Evolutionary conservation across 1,140 invertebrate species (phyloP), one percentile per base, ranked within the genome.

Genomic region (Heliconius hewitsoni): DNA sequence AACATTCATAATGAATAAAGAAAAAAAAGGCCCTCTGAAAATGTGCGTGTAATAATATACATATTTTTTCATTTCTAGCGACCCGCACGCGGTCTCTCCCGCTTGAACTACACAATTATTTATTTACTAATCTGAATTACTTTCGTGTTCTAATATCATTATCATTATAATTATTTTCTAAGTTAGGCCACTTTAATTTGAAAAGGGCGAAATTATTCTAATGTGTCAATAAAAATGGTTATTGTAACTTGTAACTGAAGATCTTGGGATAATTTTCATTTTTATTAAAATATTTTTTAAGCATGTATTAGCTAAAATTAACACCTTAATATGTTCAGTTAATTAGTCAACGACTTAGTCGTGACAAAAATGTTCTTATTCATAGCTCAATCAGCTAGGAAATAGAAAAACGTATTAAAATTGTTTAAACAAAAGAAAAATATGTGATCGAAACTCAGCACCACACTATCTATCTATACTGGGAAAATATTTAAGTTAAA

Each of bases 211-310:
- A 30, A 30, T 66, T 27, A 66, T 66, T 66, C 60, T 30, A 66
- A 66, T 66, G 60, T 66, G 60, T 66, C 60, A 66, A 66, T 30
- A 66, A 30, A 46, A 66, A 27, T 66, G 60, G 23, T 30, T 66
- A 66, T 66, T 66, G 23, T 27, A 30, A 30, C 60, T 66, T 66
- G 60, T 30, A 66, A 66, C 27, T 30, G 30, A 66, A n/a, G n/a
- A 8, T 19, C 16, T 0, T n/a, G n/a, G n/a, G 55, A 57, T 57
- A 8, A 11, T 30, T 66, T 66, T 57, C 0, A 11, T 60, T 23
- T 60, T n/a, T 60, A 27, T 9, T 23, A 60, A 23, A 27, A 23
- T 23, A 66, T 13, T 66, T 66, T 66, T 66, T 13, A 11, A 3
- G 2, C 8, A 27, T 27, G 8, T 23, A 13, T 30, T 30, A 66